Percentiles rank a stretch among this genome's conserved stretches.
Evolutionary conservation across 1,140 invertebrate genomes (phyloP).

Genomic region (Trissolcus basalis): DNA sequence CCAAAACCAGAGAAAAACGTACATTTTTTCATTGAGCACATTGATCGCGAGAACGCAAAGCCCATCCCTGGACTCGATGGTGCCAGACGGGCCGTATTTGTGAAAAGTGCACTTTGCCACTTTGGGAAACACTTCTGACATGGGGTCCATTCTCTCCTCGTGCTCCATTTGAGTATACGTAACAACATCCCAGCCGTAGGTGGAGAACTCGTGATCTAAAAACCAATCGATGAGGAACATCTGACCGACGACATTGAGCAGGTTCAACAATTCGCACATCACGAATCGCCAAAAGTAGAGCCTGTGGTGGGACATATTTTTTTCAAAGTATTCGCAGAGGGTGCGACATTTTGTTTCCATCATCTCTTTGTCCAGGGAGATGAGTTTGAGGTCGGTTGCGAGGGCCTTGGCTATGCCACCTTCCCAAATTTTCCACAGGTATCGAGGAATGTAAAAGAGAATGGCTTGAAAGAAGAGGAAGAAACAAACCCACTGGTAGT

Average conservation of each 20-base stretch:
- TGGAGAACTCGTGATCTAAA: slow-evolving; percentile 89
- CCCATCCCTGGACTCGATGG: slow-evolving; percentile 87
- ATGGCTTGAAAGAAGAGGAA: slow-evolving; percentile 94
- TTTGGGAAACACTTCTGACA: slow-evolving; percentile 89
- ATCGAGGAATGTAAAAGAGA: slow-evolving; percentile 94
- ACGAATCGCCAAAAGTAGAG: slow-evolving; percentile 77
- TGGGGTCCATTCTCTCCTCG: slow-evolving; percentile 83
- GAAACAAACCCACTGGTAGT: slow-evolving; percentile 98
- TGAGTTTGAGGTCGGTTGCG: slow-evolving; percentile 88
- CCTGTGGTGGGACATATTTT: slow-evolving; percentile 5
- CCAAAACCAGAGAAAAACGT: slow-evolving; percentile 94
- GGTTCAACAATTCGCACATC: slow-evolving; percentile 89
- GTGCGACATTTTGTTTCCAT: slow-evolving; percentile 84
- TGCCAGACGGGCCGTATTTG: slow-evolving; percentile 89
- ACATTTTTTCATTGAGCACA: slow-evolving; percentile 95
- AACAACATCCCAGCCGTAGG: slow-evolving; percentile 89
- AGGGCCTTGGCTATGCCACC: slow-evolving; percentile 76
- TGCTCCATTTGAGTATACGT: slow-evolving; percentile 89
- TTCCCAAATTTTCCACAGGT: slow-evolving; percentile 93
- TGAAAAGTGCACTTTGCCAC: slow-evolving; percentile 94
- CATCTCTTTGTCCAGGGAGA: slow-evolving; percentile 85
- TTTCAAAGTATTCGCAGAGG: background rate
- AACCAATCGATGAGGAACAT: slow-evolving; percentile 83
- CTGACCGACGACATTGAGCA: slow-evolving; percentile 81
- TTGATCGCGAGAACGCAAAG: slow-evolving; percentile 91